Evolutionary conservation across 2,797 vertebrate genomes (phyloP).

Genomic region (Xenentodon cancila): DNA sequence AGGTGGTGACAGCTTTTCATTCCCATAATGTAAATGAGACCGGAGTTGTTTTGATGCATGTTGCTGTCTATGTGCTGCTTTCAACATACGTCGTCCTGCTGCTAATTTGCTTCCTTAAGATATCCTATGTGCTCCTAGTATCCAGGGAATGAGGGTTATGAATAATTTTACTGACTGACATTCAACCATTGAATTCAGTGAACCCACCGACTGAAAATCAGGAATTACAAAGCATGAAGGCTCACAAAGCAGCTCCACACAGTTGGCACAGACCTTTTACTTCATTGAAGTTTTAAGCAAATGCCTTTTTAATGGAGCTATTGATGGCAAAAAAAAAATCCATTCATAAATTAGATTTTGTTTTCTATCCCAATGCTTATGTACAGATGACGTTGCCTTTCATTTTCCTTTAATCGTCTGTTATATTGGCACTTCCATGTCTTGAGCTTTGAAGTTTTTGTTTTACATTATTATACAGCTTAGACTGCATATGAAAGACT

Average conservation of each 20-base stretch:
- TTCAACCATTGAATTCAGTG: slow-evolving; percentile 48
- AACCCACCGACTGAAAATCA: slow-evolving; percentile 48
- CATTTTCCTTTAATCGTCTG: neutral
- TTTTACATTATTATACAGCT: neutral
- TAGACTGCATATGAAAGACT: neutral
- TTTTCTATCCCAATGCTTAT: slow-evolving; percentile 9
- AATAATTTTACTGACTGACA: slow-evolving; percentile 61
- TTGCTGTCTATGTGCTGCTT: slow-evolving; percentile 55
- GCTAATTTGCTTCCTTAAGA: slow-evolving; percentile 64
- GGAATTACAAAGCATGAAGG: slow-evolving; percentile 3
- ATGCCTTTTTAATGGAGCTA: slow-evolving; percentile 20
- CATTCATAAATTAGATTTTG: neutral
- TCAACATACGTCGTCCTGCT: slow-evolving; percentile 44
- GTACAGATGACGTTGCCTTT: slow-evolving; percentile 22
- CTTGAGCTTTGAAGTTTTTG: neutral
- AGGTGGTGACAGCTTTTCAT: slow-evolving; percentile 58
- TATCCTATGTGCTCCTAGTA: slow-evolving; percentile 56
- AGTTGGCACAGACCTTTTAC: neutral
- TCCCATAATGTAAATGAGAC: slow-evolving; percentile 58
- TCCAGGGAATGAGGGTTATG: slow-evolving; percentile 49
- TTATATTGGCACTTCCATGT: slow-evolving; percentile 5
- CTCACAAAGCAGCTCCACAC: slow-evolving; percentile 5
- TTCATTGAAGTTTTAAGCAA: slow-evolving; percentile 33
- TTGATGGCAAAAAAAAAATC: neutral
- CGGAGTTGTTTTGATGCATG: slow-evolving; percentile 43